Evolutionary conservation across 2,797 vertebrate genomes (phyloP).

Genomic region (Artibeus lituratus): DNA sequence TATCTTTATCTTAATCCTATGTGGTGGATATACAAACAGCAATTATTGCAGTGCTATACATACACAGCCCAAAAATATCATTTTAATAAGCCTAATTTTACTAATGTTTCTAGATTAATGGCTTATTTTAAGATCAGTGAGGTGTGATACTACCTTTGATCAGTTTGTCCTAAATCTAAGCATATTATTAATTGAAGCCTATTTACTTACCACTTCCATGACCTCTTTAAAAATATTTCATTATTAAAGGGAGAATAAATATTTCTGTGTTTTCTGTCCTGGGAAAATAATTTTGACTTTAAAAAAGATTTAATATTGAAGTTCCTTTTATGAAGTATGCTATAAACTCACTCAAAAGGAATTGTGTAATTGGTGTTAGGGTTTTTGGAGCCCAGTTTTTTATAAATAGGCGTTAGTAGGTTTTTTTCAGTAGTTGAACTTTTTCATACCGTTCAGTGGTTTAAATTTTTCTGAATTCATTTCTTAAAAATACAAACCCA

Average conservation of each 20-base stretch:
- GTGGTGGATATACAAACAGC: background rate
- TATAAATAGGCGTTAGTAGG: background rate
- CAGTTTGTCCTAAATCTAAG: background rate
- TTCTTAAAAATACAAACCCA: background rate
- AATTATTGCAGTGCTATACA: background rate
- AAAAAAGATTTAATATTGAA: background rate
- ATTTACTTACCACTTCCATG: background rate
- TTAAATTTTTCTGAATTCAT: background rate
- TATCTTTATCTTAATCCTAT: background rate
- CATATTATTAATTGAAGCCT: background rate
- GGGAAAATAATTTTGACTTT: background rate
- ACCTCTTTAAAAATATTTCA: background rate
- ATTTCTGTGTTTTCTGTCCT: background rate
- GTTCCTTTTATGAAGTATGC: background rate
- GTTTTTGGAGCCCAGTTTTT: background rate
- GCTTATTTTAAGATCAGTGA: background rate
- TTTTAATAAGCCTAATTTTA: background rate
- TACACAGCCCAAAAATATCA: background rate
- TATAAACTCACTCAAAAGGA: background rate
- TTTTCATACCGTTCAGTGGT: background rate
- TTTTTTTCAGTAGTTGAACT: background rate
- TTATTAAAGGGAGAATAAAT: background rate
- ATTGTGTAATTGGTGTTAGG: background rate
- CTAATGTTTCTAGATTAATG: background rate
- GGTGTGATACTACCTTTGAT: background rate